Evolutionary conservation across 1,140 invertebrate genomes (phyloP).

Genomic region (Danaus plexippus): DNA sequence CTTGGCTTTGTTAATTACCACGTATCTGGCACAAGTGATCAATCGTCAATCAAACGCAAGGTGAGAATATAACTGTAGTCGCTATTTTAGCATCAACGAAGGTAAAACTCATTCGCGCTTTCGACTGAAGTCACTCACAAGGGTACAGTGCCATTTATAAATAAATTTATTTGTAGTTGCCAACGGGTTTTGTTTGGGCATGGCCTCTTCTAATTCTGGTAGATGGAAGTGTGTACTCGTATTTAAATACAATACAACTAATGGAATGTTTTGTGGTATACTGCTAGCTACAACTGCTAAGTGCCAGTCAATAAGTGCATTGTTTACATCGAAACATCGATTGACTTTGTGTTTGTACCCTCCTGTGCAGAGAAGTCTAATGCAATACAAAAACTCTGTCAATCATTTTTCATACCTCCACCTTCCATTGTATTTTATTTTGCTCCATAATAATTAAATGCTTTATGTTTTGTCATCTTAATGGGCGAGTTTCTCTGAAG

Average conservation of each 20-base stretch:
- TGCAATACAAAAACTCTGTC: conserved; percentile 27
- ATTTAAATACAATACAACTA: conserved; percentile 35
- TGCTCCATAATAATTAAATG: not conserved
- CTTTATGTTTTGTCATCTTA: not conserved
- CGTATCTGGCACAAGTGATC: conserved; percentile 69
- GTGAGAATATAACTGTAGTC: conserved; percentile 63
- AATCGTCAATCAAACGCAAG: conserved; percentile 71
- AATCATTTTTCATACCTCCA: conserved; percentile 22
- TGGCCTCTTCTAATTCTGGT: conserved; percentile 31
- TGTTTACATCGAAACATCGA: conserved; percentile 32
- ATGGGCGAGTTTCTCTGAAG: no score
- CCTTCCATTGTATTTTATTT: not conserved
- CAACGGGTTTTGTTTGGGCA: conserved; percentile 45
- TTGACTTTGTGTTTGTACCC: conserved; percentile 31
- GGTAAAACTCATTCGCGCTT: conserved; percentile 68
- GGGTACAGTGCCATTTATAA: conserved; percentile 63
- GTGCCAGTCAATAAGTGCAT: conserved; percentile 28
- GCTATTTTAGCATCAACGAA: conserved; percentile 70
- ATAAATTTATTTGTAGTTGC: conserved; percentile 61
- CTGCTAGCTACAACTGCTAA: conserved; percentile 26
- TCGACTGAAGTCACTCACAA: conserved; percentile 65
- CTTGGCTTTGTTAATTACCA: conserved; percentile 54
- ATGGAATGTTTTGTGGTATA: conserved; percentile 23
- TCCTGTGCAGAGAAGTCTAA: conserved; percentile 32
- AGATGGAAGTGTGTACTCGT: conserved; percentile 25